These are phyloP conservation scores for Trichomycterus rosablanca DNA, from an alignment of 2,113 vertebrate species.

Conservation along the genomic window DNA sequence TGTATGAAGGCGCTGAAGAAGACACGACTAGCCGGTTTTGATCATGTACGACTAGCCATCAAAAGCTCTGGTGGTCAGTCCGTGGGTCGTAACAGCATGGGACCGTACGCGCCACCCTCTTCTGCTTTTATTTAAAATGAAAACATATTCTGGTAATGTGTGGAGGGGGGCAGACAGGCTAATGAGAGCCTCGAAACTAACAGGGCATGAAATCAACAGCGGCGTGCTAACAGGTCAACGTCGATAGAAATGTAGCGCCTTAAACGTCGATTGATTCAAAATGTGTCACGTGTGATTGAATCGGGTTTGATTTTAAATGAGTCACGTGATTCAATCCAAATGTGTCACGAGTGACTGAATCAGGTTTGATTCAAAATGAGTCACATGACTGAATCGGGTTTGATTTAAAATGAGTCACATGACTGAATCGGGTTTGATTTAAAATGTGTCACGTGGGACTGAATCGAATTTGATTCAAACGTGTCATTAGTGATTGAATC, in stretches of 20 bases:
- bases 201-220: neutral
- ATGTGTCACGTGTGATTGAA: no score
- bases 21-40: conserved; percentile 36
- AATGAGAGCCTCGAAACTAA: conserved; percentile 10
- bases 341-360: no score
- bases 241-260: neutral
- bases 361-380: no score
- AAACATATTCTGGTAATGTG: conserved; percentile 36
- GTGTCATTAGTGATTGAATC: no score
- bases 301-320: no score
- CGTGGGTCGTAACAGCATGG: neutral
- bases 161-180: conserved; percentile 13
- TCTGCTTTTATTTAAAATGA: conserved; percentile 27
- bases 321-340: no score
- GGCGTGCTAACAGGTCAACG: neutral
- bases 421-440: no score
- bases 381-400: no score
- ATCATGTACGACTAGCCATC: conserved; percentile 34
- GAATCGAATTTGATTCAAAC: no score
- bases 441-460: no score
- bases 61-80: conserved; percentile 29
- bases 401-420: neutral
- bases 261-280: neutral
- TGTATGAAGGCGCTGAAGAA: conserved; percentile 17
- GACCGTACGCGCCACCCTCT: conserved; percentile 1